A percentile compares a stretch with the other conserved stretches of the same genome.
Evolutionary conservation across 2,113 vertebrate genomes (phyloP).

Genomic region (Ptilonorhynchus violaceus): DNA sequence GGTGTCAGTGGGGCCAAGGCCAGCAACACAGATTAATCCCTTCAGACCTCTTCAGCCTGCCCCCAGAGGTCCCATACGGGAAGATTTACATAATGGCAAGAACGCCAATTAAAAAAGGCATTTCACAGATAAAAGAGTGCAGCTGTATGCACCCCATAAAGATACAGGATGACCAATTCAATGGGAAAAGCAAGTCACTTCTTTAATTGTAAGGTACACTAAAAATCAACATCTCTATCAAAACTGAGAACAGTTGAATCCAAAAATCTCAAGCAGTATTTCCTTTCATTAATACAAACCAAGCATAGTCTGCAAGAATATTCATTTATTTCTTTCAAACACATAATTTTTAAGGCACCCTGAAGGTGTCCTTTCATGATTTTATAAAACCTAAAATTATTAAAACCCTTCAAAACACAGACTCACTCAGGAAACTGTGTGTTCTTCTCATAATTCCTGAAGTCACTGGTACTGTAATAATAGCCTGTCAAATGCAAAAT

Average conservation of each 20-base stretch:
- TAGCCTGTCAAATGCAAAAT: constrained; percentile 61
- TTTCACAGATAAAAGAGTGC: neutral
- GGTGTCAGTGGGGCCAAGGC: neutral
- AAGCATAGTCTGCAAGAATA: constrained; percentile 26
- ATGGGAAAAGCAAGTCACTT: neutral
- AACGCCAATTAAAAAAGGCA: neutral
- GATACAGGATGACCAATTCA: neutral
- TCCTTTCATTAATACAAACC: constrained; percentile 61
- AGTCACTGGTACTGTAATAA: constrained; percentile 58
- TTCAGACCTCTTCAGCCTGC: neutral
- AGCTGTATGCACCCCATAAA: neutral
- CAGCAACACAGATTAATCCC: neutral
- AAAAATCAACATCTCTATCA: constrained; percentile 12
- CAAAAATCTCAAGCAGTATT: constrained; percentile 37
- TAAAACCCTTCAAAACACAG: constrained; percentile 65
- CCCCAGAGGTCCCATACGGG: neutral
- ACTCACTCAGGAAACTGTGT: constrained; percentile 42
- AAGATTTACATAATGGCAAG: neutral
- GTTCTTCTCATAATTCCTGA: constrained; percentile 47
- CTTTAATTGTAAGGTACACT: neutral
- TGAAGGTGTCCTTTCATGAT: constrained; percentile 59
- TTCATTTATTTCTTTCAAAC: constrained; percentile 61
- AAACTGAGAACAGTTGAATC: neutral
- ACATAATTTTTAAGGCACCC: constrained; percentile 57
- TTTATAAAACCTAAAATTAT: constrained; percentile 70